Evolutionary conservation across 2,113 vertebrate genomes (phyloP).

Genomic region (Festucalex cinctus): DNA sequence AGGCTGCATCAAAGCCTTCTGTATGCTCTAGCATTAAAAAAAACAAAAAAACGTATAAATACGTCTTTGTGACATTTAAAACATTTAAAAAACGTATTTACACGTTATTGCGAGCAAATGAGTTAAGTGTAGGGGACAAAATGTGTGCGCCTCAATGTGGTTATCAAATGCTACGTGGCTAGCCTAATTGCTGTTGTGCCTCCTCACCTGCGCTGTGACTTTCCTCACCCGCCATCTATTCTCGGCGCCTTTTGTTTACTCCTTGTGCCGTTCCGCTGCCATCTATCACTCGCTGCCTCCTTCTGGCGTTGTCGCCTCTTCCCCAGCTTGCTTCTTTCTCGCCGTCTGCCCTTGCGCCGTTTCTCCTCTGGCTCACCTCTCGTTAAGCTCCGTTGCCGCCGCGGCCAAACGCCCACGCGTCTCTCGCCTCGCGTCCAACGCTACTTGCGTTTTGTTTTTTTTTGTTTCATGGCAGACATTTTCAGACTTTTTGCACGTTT

Average conservation of each 20-base stretch:
- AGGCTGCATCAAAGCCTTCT: no score
- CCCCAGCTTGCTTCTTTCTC: constrained; percentile 64
- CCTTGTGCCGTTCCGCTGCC: constrained; percentile 37
- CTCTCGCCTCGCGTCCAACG: constrained; percentile 51
- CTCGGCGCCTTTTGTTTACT: constrained; percentile 66
- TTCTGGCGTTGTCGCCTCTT: constrained; percentile 58
- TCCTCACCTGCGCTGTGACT: constrained; percentile 15
- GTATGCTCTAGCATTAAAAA: no score
- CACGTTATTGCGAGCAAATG: no score
- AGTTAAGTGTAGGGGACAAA: no score
- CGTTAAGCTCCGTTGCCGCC: constrained; percentile 67
- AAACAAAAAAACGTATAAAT: no score
- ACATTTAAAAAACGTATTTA: no score
- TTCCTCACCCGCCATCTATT: constrained; percentile 67
- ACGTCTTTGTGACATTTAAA: no score
- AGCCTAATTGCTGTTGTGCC: neutral
- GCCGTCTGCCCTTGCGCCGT: constrained; percentile 62
- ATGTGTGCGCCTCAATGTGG: no score
- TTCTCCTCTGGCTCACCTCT: constrained; percentile 76
- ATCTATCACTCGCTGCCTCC: constrained; percentile 70
- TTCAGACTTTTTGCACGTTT: neutral
- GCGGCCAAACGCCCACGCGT: constrained; percentile 66
- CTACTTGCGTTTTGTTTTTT: neutral
- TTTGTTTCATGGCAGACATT: neutral
- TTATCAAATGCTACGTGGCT: no score